Conservation (phyloP, 2,113 vertebrate genomes). For the Bubo scandiacus region DNA sequence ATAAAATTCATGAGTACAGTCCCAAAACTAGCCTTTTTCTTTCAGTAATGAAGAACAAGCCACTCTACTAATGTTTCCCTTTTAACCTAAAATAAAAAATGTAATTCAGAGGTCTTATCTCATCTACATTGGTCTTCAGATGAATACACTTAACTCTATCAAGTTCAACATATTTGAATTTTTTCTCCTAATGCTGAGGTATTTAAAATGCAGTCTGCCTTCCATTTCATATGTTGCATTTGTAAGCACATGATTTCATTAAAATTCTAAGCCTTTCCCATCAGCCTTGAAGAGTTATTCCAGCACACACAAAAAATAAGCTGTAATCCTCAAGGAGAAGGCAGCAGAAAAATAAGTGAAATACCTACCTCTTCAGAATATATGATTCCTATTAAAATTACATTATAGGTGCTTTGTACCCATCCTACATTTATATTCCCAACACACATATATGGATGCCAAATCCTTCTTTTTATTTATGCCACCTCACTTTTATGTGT, state of each 20-base stretch:
- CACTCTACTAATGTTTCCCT: background rate
- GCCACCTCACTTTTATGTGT: background rate
- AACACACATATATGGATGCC: background rate
- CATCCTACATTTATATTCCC: background rate
- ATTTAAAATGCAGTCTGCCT: background rate
- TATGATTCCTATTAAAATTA: background rate
- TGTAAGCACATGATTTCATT: background rate
- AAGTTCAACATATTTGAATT: background rate
- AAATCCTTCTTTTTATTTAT: background rate
- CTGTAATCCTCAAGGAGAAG: background rate
- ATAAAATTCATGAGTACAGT: background rate
- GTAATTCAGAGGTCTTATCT: background rate
- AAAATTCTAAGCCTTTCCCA: background rate
- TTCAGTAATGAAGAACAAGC: background rate
- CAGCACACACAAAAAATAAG: background rate
- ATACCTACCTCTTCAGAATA: background rate
- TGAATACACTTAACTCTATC: background rate
- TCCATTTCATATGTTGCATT: background rate
- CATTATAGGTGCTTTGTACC: background rate
- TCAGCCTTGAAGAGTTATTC: background rate
- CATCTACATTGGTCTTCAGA: background rate
- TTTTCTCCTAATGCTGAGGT: background rate
- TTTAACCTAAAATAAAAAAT: background rate
- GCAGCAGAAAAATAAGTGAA: background rate
- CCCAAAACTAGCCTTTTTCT: background rate